Base-by-base conservation (phyloP, 1,140 invertebrate genomes). In the Cyclargus thomasi region DNA sequence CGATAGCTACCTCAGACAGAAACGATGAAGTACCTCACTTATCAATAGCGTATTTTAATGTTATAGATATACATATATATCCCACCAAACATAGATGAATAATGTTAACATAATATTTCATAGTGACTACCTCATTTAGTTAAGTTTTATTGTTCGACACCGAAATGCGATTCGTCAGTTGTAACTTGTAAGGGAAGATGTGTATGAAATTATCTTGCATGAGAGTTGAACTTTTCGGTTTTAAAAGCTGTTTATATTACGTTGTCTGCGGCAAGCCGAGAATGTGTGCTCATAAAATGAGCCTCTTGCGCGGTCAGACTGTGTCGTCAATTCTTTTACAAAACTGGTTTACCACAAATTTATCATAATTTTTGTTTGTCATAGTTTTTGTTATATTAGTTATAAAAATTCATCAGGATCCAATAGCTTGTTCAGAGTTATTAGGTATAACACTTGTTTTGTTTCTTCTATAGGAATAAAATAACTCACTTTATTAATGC, bases 71-170 rank as follows among this genome's bases (percentile, higher is more conserved):
- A 82, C 75, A 80, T 81, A 68, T 85, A 75, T 83, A 85, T 86
- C 86, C 86, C 86, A 89, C 86, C 86, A 89, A 85, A 83, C 80
- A 77, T 82, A 86, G 82, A 79, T 75, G 72, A 74, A 75, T 84
- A 78, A 82, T 78, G 77, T 81, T 81, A 78, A 77, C 77, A 83
- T 87, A 79, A 83, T 87, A 79, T 72, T 84, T 83, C 81, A 85
- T 85, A 83, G 82, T 83, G 73, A 83, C 79, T 89, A 89, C 86
- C 86, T 89, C 86, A 89, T 81, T 86, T 86, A 86, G 81, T 82
- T 81, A 80, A 82, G 81, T 76, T 78, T 47, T 75, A 75, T 70
- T 74, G 63, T 67, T 79, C 72, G 73, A 70, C 68, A 74, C 67
- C 67, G 64, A 68, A 22, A 47, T 57, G 47, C 53, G 22, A 65